phyloP scores from a whole-genome alignment of 2,888 invertebrate genomes.

The Eudasyphora cyanicolor region DNA sequence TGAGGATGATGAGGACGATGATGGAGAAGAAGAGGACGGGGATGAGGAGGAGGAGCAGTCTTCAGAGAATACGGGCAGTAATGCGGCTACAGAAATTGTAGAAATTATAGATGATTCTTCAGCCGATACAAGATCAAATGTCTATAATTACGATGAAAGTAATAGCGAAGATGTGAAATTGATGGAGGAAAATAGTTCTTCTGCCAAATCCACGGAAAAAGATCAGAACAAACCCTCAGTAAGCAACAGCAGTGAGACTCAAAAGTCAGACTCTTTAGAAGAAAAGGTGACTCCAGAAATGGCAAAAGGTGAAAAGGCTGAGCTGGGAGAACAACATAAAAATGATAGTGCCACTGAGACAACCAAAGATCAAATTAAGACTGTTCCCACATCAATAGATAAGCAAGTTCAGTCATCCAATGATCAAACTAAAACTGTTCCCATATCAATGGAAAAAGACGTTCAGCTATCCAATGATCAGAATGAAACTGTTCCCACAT shows the following conservation, averaged over 20 bases:
- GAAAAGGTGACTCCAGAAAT: not conserved
- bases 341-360: too few species aligned
- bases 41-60: not conserved
- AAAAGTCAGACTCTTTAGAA: not conserved
- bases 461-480: too few species aligned
- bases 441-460: too few species aligned
- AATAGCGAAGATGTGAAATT: slow-evolving; percentile 48
- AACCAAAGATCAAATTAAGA: too few species aligned
- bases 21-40: slow-evolving; percentile 33
- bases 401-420: too few species aligned
- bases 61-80: slow-evolving; percentile 14
- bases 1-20: slow-evolving; percentile 26
- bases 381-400: too few species aligned
- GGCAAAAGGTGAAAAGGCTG: too few species aligned
- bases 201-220: not conserved
- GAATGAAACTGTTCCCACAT: too few species aligned
- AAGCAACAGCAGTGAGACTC: not conserved
- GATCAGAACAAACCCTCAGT: not conserved
- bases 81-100: slow-evolving; percentile 21
- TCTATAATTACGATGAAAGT: slow-evolving; percentile 32
- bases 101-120: slow-evolving; percentile 55
- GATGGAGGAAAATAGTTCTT: slow-evolving; percentile 5
- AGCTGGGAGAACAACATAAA: too few species aligned
- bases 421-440: too few species aligned
- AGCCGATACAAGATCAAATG: slow-evolving; percentile 31